phyloP scores from a whole-genome alignment of 2,797 vertebrate genomes.

The Chaetodon trifasciatus region DNA sequence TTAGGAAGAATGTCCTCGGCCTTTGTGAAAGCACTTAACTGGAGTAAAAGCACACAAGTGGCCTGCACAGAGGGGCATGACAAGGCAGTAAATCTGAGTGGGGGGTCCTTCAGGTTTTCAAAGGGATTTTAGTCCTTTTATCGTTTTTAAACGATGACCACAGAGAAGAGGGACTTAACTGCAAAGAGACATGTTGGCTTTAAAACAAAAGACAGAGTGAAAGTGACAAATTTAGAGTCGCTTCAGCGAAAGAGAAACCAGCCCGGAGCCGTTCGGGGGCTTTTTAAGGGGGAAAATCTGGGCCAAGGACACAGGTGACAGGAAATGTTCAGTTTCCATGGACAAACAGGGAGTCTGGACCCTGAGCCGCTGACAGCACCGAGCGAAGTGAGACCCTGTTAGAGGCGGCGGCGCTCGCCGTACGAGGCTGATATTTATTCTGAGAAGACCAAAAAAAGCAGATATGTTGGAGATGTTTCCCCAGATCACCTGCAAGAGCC shows the following conservation, averaged over 20 bases:
- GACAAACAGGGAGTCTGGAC: conserved; percentile 43
- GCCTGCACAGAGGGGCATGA: conserved; percentile 35
- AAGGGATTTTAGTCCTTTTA: conserved; percentile 43
- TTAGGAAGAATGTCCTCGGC: conserved; percentile 46
- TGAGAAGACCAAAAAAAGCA: neutral
- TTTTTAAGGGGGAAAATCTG: conserved; percentile 42
- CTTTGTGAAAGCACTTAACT: conserved; percentile 41
- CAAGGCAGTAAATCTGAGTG: conserved; percentile 51
- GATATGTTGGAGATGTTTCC: neutral
- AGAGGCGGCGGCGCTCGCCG: neutral
- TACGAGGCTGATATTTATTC: neutral
- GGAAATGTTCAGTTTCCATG: conserved; percentile 61
- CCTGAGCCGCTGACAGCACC: conserved; percentile 7
- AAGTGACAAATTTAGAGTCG: conserved; percentile 4
- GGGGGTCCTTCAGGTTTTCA: conserved; percentile 40
- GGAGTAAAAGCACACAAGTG: conserved; percentile 35
- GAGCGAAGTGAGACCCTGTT: conserved; percentile 13
- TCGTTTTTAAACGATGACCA: conserved; percentile 28
- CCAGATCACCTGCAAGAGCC: too few relatives aligned
- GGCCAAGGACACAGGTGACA: conserved; percentile 76
- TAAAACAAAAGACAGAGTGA: conserved; percentile 6
- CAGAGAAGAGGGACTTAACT: conserved; percentile 35
- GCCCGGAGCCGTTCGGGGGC: conserved; percentile 33
- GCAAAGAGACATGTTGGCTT: too few relatives aligned
- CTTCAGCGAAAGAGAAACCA: conserved; percentile 36